A percentile compares a stretch with the other conserved stretches of the same genome.
phyloP scores from a whole-genome alignment of 2,113 vertebrate species.

The Pseudonaja textilis region DNA sequence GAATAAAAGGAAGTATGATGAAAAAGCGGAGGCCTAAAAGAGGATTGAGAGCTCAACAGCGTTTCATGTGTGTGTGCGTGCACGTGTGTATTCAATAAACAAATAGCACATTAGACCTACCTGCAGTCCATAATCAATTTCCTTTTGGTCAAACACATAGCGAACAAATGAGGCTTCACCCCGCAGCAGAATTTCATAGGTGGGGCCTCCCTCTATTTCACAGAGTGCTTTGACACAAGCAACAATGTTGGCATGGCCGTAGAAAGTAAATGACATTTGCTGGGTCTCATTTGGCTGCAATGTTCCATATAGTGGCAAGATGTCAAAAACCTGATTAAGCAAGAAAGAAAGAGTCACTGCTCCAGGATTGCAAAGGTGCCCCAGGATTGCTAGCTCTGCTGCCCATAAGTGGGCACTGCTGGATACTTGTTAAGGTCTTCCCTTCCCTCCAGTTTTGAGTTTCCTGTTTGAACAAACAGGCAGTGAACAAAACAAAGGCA shows the following conservation, averaged over 20 bases:
- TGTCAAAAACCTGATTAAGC: constrained; percentile 79
- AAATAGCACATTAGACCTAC: constrained; percentile 73
- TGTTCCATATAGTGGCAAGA: constrained; percentile 74
- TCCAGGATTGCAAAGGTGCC: not conserved
- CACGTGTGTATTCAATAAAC: not conserved
- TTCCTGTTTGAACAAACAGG: not conserved
- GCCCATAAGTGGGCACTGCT: not conserved
- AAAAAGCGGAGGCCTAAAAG: not conserved
- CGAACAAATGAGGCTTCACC: constrained; percentile 77
- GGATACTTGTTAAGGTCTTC: not conserved
- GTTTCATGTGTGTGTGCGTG: not conserved
- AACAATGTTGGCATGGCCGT: constrained; percentile 68
- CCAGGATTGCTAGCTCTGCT: not conserved
- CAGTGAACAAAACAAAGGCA: not conserved
- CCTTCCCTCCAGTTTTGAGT: not conserved
- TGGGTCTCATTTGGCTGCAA: constrained; percentile 76
- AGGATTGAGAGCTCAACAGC: not conserved
- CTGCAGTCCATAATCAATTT: constrained; percentile 79
- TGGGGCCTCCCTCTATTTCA: constrained; percentile 80
- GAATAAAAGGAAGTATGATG: too few relatives aligned
- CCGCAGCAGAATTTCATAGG: constrained; percentile 74
- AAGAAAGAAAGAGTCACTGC: fast-evolving
- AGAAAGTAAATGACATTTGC: constrained; percentile 77
- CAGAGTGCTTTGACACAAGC: constrained; percentile 72
- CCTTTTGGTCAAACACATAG: constrained; percentile 70